These are phyloP conservation scores for Polyergus mexicanus DNA, from an alignment of 1,140 invertebrate species.

Conservation along the genomic window DNA sequence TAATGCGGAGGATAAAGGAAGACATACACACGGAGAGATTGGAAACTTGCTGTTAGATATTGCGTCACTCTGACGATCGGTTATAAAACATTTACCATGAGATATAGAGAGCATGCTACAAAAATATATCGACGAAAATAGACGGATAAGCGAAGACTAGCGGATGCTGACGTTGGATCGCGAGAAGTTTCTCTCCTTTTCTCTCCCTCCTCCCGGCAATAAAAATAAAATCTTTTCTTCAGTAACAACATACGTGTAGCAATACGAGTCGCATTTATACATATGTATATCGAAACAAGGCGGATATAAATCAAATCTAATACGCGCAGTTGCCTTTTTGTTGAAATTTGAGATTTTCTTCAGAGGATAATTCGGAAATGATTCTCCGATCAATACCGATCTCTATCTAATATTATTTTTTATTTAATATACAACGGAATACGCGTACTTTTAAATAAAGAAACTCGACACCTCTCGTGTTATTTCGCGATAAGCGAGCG, in stretches of 20 bases:
- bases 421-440: background rate
- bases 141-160: background rate
- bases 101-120: background rate
- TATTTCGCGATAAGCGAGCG: background rate
- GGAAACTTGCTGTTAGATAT: background rate
- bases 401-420: background rate
- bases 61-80: background rate
- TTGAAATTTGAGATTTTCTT: background rate
- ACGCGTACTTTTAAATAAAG: background rate
- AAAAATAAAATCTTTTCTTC: slow-evolving; percentile 30
- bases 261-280: background rate
- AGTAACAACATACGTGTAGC: background rate
- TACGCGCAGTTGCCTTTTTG: background rate
- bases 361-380: background rate
- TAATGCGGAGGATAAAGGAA: background rate
- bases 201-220: background rate
- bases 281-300: background rate
- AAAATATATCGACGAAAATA: slow-evolving; percentile 46
- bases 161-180: slow-evolving; percentile 45
- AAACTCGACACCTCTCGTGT: background rate
- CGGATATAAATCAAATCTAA: background rate
- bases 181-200: background rate
- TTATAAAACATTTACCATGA: slow-evolving; percentile 48
- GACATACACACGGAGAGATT: background rate
- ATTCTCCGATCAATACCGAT: background rate